phyloP scores from a whole-genome alignment of 2,113 vertebrate genomes.

The Syngnathus scovelli region DNA sequence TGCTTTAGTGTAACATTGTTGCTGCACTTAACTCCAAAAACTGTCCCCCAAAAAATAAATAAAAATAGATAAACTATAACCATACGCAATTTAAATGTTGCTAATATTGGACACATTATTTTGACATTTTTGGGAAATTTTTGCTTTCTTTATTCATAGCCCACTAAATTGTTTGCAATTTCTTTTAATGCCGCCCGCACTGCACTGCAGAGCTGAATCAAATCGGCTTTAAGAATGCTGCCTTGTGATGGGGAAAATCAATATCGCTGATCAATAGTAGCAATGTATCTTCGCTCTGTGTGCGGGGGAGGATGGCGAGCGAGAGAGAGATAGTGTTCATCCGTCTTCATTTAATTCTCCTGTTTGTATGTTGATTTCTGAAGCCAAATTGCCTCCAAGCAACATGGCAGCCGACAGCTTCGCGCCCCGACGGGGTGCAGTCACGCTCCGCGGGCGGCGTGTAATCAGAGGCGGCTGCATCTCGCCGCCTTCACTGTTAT shows the following conservation, averaged over 20 bases:
- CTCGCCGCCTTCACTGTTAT: constrained; percentile 3
- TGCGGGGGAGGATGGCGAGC: not conserved
- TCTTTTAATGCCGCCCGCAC: not conserved
- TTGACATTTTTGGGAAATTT: not conserved
- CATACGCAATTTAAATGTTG: too few species aligned
- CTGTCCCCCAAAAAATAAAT: not conserved
- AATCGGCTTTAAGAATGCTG: not conserved
- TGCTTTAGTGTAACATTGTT: not conserved
- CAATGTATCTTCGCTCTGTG: not conserved
- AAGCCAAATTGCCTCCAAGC: constrained; percentile 33
- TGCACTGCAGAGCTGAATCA: not conserved
- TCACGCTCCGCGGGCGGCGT: constrained; percentile 17
- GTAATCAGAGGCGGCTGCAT: constrained; percentile 24
- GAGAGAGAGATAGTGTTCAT: not conserved
- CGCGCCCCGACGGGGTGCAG: constrained; percentile 10
- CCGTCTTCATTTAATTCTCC: not conserved
- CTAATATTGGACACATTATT: not conserved
- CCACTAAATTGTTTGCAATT: not conserved
- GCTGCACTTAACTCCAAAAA: not conserved
- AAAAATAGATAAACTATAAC: not conserved
- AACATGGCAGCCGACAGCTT: constrained; percentile 10
- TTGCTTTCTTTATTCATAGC: not conserved
- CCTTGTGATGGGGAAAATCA: not conserved
- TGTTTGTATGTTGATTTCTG: constrained; percentile 19
- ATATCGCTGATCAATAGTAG: constrained; percentile 8